Conservation (phyloP, 2,797 vertebrate genomes). For the Mormyrops attenuatus region DNA sequence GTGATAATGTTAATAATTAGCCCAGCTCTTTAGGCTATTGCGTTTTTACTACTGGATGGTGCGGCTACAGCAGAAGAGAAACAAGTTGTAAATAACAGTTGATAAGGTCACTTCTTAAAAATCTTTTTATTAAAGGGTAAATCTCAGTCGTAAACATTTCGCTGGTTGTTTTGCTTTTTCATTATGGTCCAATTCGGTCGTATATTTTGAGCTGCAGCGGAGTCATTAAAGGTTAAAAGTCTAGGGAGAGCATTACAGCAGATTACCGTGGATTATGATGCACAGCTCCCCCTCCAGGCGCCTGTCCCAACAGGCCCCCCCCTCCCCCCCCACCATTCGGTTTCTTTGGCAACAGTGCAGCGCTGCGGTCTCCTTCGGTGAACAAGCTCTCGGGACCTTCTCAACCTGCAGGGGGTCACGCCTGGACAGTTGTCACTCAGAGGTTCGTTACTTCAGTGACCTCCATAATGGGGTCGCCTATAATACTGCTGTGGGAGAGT, state of each 20-base stretch:
- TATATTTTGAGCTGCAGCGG: background rate
- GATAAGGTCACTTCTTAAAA: constrained; percentile 13
- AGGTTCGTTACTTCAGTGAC: background rate
- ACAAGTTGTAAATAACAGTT: background rate
- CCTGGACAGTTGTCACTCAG: background rate
- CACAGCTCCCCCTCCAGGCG: background rate
- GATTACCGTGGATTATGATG: background rate
- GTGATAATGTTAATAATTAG: background rate
- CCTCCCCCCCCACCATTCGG: too few species aligned
- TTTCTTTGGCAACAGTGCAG: background rate
- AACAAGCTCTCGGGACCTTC: background rate
- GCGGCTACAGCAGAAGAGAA: background rate
- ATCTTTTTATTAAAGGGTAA: constrained; percentile 3
- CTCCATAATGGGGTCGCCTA: background rate
- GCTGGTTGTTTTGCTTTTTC: background rate
- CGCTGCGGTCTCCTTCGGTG: background rate
- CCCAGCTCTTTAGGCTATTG: background rate
- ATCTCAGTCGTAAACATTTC: background rate
- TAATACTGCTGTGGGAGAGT: background rate
- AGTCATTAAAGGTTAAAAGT: background rate
- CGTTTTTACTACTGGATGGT: background rate
- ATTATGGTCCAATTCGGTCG: background rate
- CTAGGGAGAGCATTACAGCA: background rate
- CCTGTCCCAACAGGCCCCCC: background rate
- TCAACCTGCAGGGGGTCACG: background rate